Base-by-base conservation (phyloP, 2,888 invertebrate genomes). In the Temnothorax unifasciatus region DNA sequence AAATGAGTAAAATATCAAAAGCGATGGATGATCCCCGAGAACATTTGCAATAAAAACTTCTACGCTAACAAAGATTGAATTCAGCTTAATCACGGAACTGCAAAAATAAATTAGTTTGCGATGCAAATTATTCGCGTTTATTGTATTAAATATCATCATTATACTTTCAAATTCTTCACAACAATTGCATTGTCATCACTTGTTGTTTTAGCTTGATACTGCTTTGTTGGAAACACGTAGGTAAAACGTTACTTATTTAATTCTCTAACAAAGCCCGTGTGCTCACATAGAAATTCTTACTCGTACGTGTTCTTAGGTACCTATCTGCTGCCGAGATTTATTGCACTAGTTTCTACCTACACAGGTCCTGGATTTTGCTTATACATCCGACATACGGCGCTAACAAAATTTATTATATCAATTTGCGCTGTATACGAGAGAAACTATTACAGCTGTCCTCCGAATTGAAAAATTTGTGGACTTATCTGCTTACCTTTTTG, bases 111-210 rank as follows among this genome's bases (percentile, higher is more conserved):
- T 54, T 9, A 41, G 15, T 41, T 54, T 1, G 38, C 18, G 18
- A 57, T 57, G 34, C 21, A 38, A 71, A 54, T 71, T 54, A 38
- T 38, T 38, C 2, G n/a, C 29, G 25, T 68, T 68, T 71, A 38
- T 73, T 57, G 6, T 71, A 54, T 71, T 57, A 57, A 54, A 57
- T 73, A 54, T 21, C 13, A 15, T 54, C 21, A 54, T 71, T 73
- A 57, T 25, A 71, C 54, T 71, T 54, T 54, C 6, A 73, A 73
- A 73, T 38, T 5, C 15, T n/a, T 73, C 41, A 11, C 71, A 38
- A 73, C 25, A 57, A 73, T 54, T 18, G 21, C 18, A 54, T 41
- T 57, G 54, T 73, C 21, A 8, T 38, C 34, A 18, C 47, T 54
- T 54, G 38, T 54, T 73, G 6, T 73, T 54, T 54, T 38, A 54